Evolutionary conservation across 2,888 invertebrate genomes (phyloP).

Genomic region (Acanthosoma haemorrhoidale): DNA sequence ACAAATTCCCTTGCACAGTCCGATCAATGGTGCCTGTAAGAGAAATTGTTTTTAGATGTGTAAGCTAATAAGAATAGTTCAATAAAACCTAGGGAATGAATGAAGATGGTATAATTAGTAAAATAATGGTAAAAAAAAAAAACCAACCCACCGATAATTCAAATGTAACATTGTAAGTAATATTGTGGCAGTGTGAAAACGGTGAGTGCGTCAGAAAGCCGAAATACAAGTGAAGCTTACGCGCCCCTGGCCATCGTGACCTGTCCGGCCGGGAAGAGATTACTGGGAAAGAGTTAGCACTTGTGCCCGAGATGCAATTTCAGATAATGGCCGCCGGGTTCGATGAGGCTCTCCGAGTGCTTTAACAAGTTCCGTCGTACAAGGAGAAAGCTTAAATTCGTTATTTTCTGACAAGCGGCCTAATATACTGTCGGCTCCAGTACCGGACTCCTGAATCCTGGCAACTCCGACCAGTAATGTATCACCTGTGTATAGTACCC

Average conservation of each 20-base stretch:
- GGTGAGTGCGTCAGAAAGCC: not conserved
- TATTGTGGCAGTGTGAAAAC: too few species aligned
- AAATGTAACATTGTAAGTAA: too few species aligned
- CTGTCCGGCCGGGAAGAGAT: not conserved
- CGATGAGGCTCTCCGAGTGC: not conserved
- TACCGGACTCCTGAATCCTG: not conserved
- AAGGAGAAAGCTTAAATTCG: not conserved
- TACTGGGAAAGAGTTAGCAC: constrained; percentile 20
- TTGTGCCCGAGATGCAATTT: constrained; percentile 22
- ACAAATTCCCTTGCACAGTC: too few species aligned
- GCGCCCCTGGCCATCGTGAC: constrained; percentile 4
- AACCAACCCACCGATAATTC: too few species aligned
- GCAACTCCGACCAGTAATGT: not conserved
- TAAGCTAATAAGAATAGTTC: too few species aligned
- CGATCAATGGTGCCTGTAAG: too few species aligned
- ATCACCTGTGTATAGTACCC: not conserved
- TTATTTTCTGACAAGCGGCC: not conserved
- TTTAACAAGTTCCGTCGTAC: too few species aligned
- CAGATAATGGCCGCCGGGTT: constrained; percentile 13
- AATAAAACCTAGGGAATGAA: too few species aligned
- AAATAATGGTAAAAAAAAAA: too few species aligned
- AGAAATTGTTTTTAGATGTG: too few species aligned
- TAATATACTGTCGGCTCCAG: not conserved
- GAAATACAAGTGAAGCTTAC: not conserved
- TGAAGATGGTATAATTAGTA: too few species aligned